Conservation (phyloP, 1,140 invertebrate species). For the Limonius californicus region DNA sequence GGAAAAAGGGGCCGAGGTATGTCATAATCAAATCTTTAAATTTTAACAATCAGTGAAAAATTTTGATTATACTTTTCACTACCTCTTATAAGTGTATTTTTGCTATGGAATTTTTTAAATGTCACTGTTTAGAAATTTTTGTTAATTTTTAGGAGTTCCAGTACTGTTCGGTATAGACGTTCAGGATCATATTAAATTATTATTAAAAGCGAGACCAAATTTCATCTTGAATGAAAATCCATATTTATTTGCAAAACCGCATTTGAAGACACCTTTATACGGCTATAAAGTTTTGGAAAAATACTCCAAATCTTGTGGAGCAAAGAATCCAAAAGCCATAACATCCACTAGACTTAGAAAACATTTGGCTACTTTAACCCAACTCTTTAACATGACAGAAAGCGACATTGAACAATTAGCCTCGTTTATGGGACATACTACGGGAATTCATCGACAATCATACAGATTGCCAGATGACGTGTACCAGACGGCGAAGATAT, state of each 20-base stretch:
- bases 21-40: conserved; percentile 14
- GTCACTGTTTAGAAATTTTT: too few species aligned
- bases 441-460: conserved; percentile 19
- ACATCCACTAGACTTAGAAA: conserved; percentile 35
- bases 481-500: conserved; percentile 31
- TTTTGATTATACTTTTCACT: too few species aligned
- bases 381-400: conserved; percentile 41
- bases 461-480: conserved; percentile 30
- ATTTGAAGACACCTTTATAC: background rate
- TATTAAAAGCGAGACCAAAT: conserved; percentile 15
- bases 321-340: conserved; percentile 34
- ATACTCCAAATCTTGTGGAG: conserved; percentile 31
- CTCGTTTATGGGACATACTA: conserved; percentile 40
- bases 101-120: background rate
- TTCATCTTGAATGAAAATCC: background rate
- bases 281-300: conserved; percentile 38
- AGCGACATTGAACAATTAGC: conserved; percentile 39
- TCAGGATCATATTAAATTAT: conserved; percentile 11
- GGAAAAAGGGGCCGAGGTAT: conserved; percentile 25
- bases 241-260: background rate
- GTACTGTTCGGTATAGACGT: conserved; percentile 4
- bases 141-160: too few species aligned
- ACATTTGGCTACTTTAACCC: conserved; percentile 42
- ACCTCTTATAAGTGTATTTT: background rate
- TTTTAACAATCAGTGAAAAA: too few species aligned